Base-by-base conservation (phyloP, 2,113 vertebrate genomes). In the Zingel zingel region DNA sequence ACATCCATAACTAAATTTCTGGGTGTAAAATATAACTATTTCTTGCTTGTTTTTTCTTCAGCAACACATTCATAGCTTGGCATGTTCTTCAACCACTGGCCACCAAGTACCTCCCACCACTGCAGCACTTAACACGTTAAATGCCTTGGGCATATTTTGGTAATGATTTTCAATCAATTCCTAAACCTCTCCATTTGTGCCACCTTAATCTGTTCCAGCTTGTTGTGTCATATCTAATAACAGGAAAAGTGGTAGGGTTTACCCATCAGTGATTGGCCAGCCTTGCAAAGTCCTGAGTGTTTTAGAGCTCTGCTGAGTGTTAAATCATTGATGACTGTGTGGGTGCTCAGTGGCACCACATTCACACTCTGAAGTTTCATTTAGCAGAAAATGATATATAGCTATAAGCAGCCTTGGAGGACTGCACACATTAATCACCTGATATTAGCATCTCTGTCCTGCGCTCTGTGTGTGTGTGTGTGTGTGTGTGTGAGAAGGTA, bases 351-450 rank as follows among this genome's bases (percentile, higher is more conserved):
- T 66, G 65, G 66, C 70, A 73, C 70, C 70, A 33, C 65, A 64
- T 83, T 86, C 81, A 85, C 85, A 84, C 71, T 67, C 82, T 81
- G 87, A 89, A 82, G 89, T 91, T 92, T 93, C 86, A 94, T 93
- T 92, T 93, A 92, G 87, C 79, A 86, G 76, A 87, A 89, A 90
- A 89, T 92, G 89, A 93, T 87, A 74, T 83, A 89, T 91, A 43
- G 83, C 86, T 82, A 54, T 77, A 82, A 90, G 85, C 91, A 91
- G 89, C 91, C 88, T 91, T 86, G 86, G 84, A 89, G 84, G 77
- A 88, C 80, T 76, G 56, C 47, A 51, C 84, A 82, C 89, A 94
- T 93, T 89, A 75, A 92, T 94, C 91, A 93, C 66, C 67, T 76
- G 84, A 74, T 83, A 88, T 93, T 91, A 94, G 88, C 91, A 90